Conservation (phyloP, 2,113 vertebrate genomes). For the Coptodon rendalli region DNA sequence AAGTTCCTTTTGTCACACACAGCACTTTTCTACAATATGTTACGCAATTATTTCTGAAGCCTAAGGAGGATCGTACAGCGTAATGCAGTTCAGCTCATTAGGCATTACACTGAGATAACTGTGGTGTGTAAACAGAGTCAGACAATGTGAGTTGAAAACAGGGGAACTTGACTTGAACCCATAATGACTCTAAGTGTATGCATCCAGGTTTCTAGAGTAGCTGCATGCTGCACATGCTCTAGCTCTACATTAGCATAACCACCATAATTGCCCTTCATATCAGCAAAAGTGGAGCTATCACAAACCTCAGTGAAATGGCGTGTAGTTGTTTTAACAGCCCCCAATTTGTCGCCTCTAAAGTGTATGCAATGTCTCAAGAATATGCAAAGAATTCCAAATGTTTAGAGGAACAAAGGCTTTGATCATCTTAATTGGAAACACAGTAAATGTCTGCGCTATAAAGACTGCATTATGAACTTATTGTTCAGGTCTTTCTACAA, state of each 20-base stretch:
- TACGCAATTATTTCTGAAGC: not conserved
- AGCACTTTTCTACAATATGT: not conserved
- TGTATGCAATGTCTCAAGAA: not conserved
- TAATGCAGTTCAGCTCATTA: conserved; percentile 25
- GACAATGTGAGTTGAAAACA: conserved; percentile 4
- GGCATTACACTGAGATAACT: not conserved
- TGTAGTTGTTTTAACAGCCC: not conserved
- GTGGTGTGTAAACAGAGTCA: conserved; percentile 25
- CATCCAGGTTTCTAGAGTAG: not conserved
- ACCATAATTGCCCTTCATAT: not conserved
- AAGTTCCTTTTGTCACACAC: not conserved
- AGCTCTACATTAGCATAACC: not conserved
- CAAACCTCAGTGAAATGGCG: not conserved
- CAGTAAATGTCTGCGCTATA: not conserved
- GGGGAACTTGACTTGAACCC: not conserved
- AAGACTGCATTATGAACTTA: not conserved
- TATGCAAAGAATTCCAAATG: conserved; percentile 8
- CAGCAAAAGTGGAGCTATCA: not conserved
- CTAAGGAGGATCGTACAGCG: not conserved
- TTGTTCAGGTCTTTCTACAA: not conserved
- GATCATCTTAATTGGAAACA: not conserved
- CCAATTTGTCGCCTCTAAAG: not conserved
- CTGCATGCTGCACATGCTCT: not conserved
- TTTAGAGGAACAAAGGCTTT: not conserved
- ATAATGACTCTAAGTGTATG: not conserved